Base-by-base conservation (phyloP, 1,140 invertebrate genomes). In the Ips typographus region DNA sequence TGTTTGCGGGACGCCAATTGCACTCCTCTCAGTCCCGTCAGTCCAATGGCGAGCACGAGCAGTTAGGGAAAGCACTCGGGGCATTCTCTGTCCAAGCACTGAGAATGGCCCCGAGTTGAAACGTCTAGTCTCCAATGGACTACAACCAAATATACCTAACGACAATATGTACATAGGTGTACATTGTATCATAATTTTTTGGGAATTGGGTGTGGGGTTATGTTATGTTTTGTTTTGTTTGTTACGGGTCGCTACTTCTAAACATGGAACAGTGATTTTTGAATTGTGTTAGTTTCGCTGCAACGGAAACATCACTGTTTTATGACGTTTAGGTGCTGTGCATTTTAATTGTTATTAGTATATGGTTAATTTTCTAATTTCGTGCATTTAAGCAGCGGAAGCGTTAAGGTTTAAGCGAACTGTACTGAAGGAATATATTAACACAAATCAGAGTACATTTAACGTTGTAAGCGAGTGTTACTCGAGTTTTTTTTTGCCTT, bases 11-110 rank as follows among this genome's bases (percentile, higher is more conserved):
- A 93, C 80, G 90, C 90, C 68, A 89, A 88, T 65, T 89, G 91
- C 78, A 94, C 91, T 76, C 92, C 92, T 69, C 85, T 93, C 78
- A 93, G 91, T 78, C 90, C 90, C 71, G 89, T 90, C 75, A 91
- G 89, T 78, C 92, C 92, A 72, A 90, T 92, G 78, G 92, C 92
- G 44, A 94, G 91, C 73, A 94, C 92, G 77, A 93, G 91, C 86
- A 94, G 93, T 91, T 93, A 93, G 90, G 87, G 84, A 83, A 83
- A 83, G 81, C 78, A 80, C 79, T 81, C 80, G 79, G 80, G 79
- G 70, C 80, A 80, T 76, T 81, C 80, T 67, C 70, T 79, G 70
- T 80, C 78, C 47, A 80, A 80, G 65, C 79, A 80, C 71, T 80
- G 79, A 78, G 69, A 55, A 63, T 74, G 74, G 72, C 71, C 74